Conservation (phyloP, 37 sponge, comb jelly and placozoan genomes). For the Geodia barretti region DNA sequence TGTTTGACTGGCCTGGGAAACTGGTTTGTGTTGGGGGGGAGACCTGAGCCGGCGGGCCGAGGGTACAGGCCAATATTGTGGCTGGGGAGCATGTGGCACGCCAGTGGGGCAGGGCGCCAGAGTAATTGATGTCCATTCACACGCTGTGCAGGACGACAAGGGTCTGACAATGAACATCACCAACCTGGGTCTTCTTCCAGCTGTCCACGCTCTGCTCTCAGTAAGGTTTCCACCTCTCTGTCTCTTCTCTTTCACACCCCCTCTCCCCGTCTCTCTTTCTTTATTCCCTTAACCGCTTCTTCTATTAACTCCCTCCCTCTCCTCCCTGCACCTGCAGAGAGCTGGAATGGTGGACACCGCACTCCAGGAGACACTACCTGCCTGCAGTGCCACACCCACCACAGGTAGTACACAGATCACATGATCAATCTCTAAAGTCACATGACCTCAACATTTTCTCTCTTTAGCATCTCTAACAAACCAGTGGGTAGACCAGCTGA, state of each 20-base stretch:
- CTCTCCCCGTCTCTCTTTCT: conserved; percentile 3
- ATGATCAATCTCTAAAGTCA: too few species aligned
- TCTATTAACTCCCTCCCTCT: not conserved
- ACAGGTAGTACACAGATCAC: too few species aligned
- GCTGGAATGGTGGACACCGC: conserved; percentile 7
- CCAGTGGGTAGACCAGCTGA: not conserved
- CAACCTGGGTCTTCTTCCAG: conserved; percentile 7
- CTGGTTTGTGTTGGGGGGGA: not conserved
- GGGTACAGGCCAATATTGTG: conserved; percentile 7
- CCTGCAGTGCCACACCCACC: not conserved
- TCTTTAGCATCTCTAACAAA: not conserved
- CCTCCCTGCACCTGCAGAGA: not conserved
- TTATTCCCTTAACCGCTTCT: not conserved
- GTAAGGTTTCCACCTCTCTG: conserved; percentile 18
- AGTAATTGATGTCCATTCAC: not conserved
- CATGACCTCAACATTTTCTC: too few species aligned
- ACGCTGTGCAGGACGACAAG: conserved; percentile 25
- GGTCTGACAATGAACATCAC: conserved; percentile 35
- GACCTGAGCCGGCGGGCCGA: too few species aligned
- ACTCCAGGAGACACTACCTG: not conserved
- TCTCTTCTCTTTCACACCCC: not conserved
- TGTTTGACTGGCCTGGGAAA: not conserved
- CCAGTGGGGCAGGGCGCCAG: not conserved
- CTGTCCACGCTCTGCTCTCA: conserved; percentile 27
- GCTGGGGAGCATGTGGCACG: not conserved